Base-by-base conservation (phyloP, 2,888 invertebrate genomes). In the Teleiodes luculella region DNA sequence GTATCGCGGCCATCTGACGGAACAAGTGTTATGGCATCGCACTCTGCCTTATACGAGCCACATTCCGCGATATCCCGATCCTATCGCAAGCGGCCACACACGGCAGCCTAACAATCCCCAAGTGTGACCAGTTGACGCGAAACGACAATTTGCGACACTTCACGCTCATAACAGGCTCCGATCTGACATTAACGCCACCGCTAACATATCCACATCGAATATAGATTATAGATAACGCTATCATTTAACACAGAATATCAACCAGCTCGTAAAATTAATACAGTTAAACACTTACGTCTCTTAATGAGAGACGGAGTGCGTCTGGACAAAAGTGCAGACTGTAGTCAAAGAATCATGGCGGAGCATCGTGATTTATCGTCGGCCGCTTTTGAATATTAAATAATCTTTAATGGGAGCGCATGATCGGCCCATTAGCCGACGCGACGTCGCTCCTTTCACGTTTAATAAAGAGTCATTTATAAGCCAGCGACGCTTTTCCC, bases 401-500 rank as follows among this genome's bases (percentile, higher is more conserved):
- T 89, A 89, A 89, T 89, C 83, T 86, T 86, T 88, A 89, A 89
- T 89, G 88, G 87, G 87, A 86, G 88, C 88, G 88, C 89, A 89
- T 89, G 89, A 89, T 88, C 87, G 85, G 83, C 83, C 89, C 89
- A 89, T 89, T 89, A 89, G 87, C 86, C 84, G 83, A 78, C 86
- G 83, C 84, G 83, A 78, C 86, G 83, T 82, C 85, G 84, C 76
- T 89, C 86, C 87, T 87, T 86, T 87, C 88, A 87, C 86, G 84
- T 89, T 88, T 89, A 89, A 89, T 89, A 89, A 89, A 88, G 86
- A 88, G 86, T 86, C 86, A 89, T 89, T 89, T 89, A 89, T 89
- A 89, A 88, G 84, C 82, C 80, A 74, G 83, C 80, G 80, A 81
- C 79, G 87, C 85, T 84, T 87, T 83, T 84, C 86, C 83, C 89